Base-by-base conservation (phyloP, 2,113 vertebrate species). In the Erythrolamprus reginae region DNA sequence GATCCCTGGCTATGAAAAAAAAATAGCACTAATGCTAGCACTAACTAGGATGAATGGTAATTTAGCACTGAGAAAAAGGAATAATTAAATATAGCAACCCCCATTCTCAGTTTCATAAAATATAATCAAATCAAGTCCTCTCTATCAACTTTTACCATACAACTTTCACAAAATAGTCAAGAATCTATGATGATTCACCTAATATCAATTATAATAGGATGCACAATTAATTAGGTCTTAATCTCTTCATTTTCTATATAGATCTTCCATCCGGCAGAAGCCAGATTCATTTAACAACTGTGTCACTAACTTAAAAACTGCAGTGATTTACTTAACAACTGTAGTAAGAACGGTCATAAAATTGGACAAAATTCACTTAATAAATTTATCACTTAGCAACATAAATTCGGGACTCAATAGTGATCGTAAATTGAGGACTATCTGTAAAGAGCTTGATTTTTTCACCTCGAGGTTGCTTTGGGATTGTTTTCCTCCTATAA, bases 1-100 rank as follows among this genome's bases (percentile, higher is more conserved):
- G 98, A 98, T 70, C 99, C 99, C 91, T 98, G 98, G 96, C 99
- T 99, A 83, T 84, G 89, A 92, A 93, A 93, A 95, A 93, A 94
- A 50, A 88, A 85, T 0, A 89, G 7, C 82, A 61, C 86, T 21
- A 38, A 1, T 51, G n/a, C 28, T 42, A 77, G 17, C 17, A 77
- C 58, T 65, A 65, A 61, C 4, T 12, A n/a, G 58, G 26, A 65
- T 38, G n/a, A 77, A 77, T 38, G 70, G 33, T 21, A 77, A 77
- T 70, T 33, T 38, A 70, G 65, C 65, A 70, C 65, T 70, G 24
- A 26, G 45, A 48, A 84, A 84, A 10, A 19, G 38, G 2, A 7
- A 50, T 65, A 48, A 88, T 65, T 23, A 53, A 82, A 82, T 15
- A 51, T 17, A 12, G 15, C 48, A 70, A 19, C 50, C 47, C 45